Conservation (phyloP, 2,113 vertebrate genomes). For the Perccottus glenii region DNA sequence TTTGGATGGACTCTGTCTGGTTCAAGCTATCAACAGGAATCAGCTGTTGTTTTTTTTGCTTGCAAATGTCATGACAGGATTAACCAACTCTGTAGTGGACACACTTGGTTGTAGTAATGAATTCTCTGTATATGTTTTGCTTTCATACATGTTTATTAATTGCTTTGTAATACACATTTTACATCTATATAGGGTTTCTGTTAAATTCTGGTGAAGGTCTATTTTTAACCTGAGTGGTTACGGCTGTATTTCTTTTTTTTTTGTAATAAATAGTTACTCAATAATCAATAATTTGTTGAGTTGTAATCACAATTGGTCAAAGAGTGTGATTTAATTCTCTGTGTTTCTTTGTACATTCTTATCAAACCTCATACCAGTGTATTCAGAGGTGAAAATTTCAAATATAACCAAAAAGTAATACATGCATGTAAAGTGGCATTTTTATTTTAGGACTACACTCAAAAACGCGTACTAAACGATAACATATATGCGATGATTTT, state of each 20-base stretch:
- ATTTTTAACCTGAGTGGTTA: not conserved
- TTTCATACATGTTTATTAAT: conserved; percentile 89
- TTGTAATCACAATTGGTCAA: not conserved
- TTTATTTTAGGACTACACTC: too few species aligned
- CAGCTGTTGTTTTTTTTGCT: conserved; percentile 91
- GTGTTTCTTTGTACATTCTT: too few species aligned
- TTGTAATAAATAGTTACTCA: too few species aligned
- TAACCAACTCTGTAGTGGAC: conserved; percentile 86
- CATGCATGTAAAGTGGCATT: too few species aligned
- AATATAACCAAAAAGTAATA: too few species aligned
- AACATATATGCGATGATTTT: too few species aligned
- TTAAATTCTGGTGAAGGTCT: conserved; percentile 87
- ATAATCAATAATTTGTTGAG: not conserved
- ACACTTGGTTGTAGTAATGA: conserved; percentile 81
- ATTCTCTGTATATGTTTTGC: conserved; percentile 79
- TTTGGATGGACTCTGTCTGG: conserved; percentile 76
- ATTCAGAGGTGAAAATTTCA: too few species aligned
- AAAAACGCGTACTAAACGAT: too few species aligned
- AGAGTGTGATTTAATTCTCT: not conserved
- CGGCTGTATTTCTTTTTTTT: too few species aligned
- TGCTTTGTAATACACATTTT: conserved; percentile 82
- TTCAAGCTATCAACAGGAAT: conserved; percentile 91
- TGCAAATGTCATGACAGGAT: conserved; percentile 90
- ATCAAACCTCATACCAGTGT: too few species aligned
- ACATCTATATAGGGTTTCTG: conserved; percentile 81